These are phyloP conservation scores for Sciurus vulgaris DNA, from an alignment of 2,797 vertebrate genomes.

Conservation along the genomic window DNA sequence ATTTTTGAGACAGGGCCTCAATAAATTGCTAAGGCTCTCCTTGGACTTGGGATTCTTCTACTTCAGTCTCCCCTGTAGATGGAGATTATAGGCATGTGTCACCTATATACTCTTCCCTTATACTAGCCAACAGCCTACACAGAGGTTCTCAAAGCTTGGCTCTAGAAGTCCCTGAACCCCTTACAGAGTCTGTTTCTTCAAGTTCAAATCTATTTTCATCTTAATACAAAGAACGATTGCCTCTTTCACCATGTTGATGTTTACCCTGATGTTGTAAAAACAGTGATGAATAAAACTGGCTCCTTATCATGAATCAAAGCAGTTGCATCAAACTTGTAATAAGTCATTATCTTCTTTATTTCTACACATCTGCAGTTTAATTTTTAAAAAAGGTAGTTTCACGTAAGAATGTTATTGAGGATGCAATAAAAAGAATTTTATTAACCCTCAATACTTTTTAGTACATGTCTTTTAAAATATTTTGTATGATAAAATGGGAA, in stretches of 20 bases:
- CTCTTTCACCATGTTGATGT: constrained; percentile 44
- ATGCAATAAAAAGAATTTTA: constrained; percentile 57
- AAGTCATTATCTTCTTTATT: constrained; percentile 8
- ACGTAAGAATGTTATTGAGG: neutral
- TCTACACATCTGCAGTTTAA: neutral
- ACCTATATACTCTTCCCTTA: constrained; percentile 22
- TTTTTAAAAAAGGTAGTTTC: neutral
- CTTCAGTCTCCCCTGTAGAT: no score
- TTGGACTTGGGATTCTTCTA: no score
- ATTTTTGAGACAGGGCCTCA: no score
- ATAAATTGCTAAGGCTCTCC: no score
- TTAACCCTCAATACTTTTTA: constrained; percentile 48
- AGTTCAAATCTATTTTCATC: constrained; percentile 53
- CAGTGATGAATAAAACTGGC: constrained; percentile 37
- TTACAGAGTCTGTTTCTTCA: constrained; percentile 57
- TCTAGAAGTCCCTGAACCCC: neutral
- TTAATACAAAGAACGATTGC: constrained; percentile 50
- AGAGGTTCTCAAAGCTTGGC: constrained; percentile 24
- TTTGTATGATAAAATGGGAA: constrained; percentile 42
- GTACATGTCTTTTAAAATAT: constrained; percentile 48
- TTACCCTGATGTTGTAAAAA: constrained; percentile 49
- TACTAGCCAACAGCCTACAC: neutral
- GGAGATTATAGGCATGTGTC: no score
- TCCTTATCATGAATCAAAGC: constrained; percentile 48
- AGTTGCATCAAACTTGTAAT: neutral